Evolutionary conservation across 2,797 vertebrate genomes (phyloP).

Genomic region (Lacerta agilis): DNA sequence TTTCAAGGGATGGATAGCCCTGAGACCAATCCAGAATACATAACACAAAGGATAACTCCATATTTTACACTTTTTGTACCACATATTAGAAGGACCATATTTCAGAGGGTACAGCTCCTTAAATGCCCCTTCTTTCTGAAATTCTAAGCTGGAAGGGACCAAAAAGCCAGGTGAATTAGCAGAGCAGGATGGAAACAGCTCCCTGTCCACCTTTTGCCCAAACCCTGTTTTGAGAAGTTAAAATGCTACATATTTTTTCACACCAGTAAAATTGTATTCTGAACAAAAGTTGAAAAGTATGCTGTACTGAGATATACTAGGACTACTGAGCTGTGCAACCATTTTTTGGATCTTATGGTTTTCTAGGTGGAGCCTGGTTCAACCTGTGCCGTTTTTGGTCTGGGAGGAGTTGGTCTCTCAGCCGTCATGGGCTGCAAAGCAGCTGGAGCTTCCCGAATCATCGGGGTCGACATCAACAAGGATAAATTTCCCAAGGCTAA

Average conservation of each 20-base stretch:
- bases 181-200: neutral
- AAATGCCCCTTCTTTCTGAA: neutral
- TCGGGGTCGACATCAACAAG: conserved; percentile 86
- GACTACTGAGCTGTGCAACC: neutral
- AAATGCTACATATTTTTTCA: neutral
- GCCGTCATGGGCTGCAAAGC: conserved; percentile 89
- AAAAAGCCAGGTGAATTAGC: neutral
- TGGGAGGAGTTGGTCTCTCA: conserved; percentile 90
- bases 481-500: conserved; percentile 87
- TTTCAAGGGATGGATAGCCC: too few species aligned
- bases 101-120: neutral
- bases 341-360: neutral
- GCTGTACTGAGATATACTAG: neutral
- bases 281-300: neutral
- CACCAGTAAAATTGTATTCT: neutral
- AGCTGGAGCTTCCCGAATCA: conserved; percentile 88
- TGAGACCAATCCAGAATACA: too few species aligned
- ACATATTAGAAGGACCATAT: neutral
- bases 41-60: neutral
- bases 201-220: too few species aligned
- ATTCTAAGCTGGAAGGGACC: neutral
- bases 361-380: conserved; percentile 88
- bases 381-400: conserved; percentile 87
- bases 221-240: neutral
- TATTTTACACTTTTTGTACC: neutral